Conservation (phyloP, 2,888 invertebrate species). For the Caenorhabditis sinica region DNA sequence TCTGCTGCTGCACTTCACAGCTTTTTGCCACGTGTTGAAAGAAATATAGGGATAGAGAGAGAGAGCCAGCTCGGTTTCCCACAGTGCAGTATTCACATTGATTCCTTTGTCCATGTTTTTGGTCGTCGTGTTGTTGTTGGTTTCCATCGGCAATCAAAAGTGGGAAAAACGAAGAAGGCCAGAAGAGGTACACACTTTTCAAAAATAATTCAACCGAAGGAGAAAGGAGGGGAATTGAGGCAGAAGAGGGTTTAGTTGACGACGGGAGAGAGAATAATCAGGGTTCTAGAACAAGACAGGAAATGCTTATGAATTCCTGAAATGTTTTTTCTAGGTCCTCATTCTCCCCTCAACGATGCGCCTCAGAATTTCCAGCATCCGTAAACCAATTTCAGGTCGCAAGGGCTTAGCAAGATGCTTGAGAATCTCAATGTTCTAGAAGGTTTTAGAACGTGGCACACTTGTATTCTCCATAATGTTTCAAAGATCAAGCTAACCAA, state of each 20-base stretch:
- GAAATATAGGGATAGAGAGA: no score
- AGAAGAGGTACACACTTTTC: constrained; percentile 14
- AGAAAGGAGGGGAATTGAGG: constrained; percentile 22
- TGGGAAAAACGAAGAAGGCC: not conserved
- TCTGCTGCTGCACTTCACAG: not conserved
- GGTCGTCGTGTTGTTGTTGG: not conserved
- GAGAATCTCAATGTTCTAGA: no score
- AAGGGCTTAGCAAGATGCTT: no score
- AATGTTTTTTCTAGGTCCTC: no score
- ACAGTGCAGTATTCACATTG: not conserved
- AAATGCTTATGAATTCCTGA: not conserved
- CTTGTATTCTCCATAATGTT: no score
- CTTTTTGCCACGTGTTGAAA: constrained; percentile 11
- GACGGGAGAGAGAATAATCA: not conserved
- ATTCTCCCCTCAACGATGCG: no score
- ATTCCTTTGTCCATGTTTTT: not conserved
- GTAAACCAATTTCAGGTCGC: no score
- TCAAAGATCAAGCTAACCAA: no score
- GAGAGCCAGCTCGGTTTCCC: not conserved
- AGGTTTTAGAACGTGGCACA: no score
- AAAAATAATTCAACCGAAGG: constrained; percentile 14
- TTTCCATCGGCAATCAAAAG: not conserved
- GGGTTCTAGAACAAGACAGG: not conserved
- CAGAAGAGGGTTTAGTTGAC: constrained; percentile 11
- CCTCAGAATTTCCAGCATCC: no score